These are phyloP conservation scores for Dromius quadrimaculatus DNA, from an alignment of 2,888 invertebrate genomes.

Conservation along the genomic window DNA sequence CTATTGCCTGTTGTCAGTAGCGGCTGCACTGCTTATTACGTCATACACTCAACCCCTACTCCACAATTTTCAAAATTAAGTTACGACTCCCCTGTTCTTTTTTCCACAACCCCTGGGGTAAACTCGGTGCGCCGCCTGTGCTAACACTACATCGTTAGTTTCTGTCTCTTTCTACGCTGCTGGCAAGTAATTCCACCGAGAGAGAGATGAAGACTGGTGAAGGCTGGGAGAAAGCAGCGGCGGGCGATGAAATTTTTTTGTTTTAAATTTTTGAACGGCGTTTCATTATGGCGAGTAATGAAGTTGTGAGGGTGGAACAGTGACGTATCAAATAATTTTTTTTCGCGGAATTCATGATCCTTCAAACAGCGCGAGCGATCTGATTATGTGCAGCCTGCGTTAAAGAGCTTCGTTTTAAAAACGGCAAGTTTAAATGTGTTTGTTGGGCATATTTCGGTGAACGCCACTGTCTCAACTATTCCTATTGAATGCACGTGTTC, in stretches of 20 bases:
- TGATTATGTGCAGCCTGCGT: too few relatives aligned
- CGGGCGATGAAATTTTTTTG: not conserved
- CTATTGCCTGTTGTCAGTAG: slow-evolving; percentile 4
- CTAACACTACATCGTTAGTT: not conserved
- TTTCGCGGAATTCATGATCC: too few relatives aligned
- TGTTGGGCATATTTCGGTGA: too few relatives aligned
- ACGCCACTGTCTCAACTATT: not conserved
- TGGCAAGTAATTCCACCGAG: slow-evolving; percentile 9
- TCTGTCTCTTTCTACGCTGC: slow-evolving; percentile 29
- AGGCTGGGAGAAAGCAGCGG: not conserved
- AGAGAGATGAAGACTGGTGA: not conserved
- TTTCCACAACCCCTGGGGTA: not conserved
- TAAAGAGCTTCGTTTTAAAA: too few relatives aligned
- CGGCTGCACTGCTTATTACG: slow-evolving; percentile 6
- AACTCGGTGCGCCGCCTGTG: slow-evolving; percentile 9
- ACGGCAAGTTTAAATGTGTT: too few relatives aligned
- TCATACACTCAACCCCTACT: slow-evolving; percentile 9
- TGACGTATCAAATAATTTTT: too few relatives aligned
- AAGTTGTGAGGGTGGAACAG: too few relatives aligned
- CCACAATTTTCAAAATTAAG: slow-evolving; percentile 41
- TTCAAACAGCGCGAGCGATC: too few relatives aligned
- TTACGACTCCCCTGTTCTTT: slow-evolving; percentile 18
- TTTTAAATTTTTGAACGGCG: too few relatives aligned
- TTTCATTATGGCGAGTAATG: too few relatives aligned
- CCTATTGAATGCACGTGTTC: slow-evolving; percentile 3